phyloP scores from a whole-genome alignment of 2,113 vertebrate species.

The Setophaga kirtlandii region DNA sequence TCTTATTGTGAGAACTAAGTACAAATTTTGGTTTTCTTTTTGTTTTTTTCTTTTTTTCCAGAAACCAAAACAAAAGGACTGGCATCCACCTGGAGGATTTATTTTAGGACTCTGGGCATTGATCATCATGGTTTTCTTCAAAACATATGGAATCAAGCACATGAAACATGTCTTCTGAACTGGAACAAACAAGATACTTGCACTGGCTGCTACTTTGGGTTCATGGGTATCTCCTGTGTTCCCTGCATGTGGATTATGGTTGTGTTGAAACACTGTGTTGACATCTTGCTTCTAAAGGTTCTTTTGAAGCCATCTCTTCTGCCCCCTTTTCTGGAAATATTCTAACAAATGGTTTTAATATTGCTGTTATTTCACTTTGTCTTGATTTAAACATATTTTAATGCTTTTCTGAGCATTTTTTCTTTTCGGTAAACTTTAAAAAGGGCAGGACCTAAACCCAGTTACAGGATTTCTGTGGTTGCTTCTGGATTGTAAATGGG shows the following conservation, averaged over 20 bases:
- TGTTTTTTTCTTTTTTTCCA: slow-evolving; percentile 46
- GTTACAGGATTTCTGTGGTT: background rate
- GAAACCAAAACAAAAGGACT: slow-evolving; percentile 97
- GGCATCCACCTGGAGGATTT: slow-evolving; percentile 98
- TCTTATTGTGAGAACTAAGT: background rate
- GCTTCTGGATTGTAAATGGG: background rate
- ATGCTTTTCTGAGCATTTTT: background rate
- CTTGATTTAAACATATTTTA: background rate
- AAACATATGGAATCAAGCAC: slow-evolving; percentile 95
- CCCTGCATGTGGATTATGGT: background rate
- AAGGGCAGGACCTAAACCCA: background rate
- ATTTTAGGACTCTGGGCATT: slow-evolving; percentile 96
- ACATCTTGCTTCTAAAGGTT: background rate
- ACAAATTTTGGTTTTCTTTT: background rate
- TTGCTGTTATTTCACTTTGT: background rate
- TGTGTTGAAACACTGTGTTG: background rate
- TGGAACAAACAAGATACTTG: background rate
- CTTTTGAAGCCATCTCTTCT: background rate
- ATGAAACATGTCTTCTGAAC: slow-evolving; percentile 95
- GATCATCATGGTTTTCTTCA: slow-evolving; percentile 97
- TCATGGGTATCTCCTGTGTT: background rate
- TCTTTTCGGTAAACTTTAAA: background rate
- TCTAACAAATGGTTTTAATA: background rate
- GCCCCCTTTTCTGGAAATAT: background rate
- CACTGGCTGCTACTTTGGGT: background rate